A percentile compares a stretch with the other conserved stretches of the same genome.
phyloP scores from a whole-genome alignment of 2,113 vertebrate species.

The Arvicanthis niloticus region DNA sequence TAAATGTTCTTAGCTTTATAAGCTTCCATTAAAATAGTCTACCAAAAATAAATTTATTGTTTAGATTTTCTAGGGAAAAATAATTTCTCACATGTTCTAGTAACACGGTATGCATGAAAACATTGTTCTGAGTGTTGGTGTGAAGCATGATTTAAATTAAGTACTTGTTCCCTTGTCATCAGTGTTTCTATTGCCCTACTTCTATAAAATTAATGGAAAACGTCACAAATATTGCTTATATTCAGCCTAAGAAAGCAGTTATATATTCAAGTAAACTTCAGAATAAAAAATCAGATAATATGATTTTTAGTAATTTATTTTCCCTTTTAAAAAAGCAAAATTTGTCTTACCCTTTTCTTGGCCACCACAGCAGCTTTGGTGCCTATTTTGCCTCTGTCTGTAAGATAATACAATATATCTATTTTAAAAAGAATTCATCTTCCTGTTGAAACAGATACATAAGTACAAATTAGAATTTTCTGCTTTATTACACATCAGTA shows the following conservation, averaged over 20 bases:
- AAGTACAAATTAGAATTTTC: neutral
- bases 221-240: constrained; percentile 43
- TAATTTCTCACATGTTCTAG: neutral
- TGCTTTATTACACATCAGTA: neutral
- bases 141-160: constrained; percentile 45
- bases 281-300: neutral
- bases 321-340: constrained; percentile 49
- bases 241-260: neutral
- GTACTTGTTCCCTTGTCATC: constrained; percentile 1
- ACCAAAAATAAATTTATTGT: neutral
- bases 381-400: constrained; percentile 63
- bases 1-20: constrained; percentile 19
- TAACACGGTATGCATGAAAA: neutral
- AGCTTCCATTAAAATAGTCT: constrained; percentile 22
- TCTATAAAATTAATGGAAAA: neutral
- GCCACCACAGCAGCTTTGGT: constrained; percentile 34
- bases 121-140: neutral
- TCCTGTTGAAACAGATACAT: neutral
- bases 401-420: constrained; percentile 63
- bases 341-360: constrained; percentile 75
- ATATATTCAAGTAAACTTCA: constrained; percentile 33
- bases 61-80: constrained; percentile 15
- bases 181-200: constrained; percentile 43
- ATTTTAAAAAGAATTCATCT: neutral
- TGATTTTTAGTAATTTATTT: constrained; percentile 52